These are phyloP conservation scores for Bambusicola thoracicus DNA, from an alignment of 2,113 vertebrate genomes.

Conservation along the genomic window DNA sequence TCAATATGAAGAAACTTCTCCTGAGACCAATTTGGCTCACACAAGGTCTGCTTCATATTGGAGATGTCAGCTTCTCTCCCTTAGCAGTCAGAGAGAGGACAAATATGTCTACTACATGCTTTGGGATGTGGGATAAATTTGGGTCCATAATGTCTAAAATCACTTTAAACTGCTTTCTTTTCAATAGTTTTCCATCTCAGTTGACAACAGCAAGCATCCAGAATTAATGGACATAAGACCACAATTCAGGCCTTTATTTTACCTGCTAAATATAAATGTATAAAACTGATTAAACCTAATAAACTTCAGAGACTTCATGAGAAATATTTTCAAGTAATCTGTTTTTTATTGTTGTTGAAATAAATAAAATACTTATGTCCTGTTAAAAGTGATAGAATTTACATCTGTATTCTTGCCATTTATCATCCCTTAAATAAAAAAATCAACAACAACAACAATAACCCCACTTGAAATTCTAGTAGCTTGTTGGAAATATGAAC, in stretches of 20 bases:
- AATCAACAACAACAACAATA: slow-evolving; percentile 7
- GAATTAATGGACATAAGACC: not conserved
- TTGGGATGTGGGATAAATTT: not conserved
- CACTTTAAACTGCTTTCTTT: not conserved
- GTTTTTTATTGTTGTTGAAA: slow-evolving; percentile 17
- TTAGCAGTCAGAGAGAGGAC: not conserved
- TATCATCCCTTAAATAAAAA: slow-evolving; percentile 39
- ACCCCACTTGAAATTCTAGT: slow-evolving; percentile 1
- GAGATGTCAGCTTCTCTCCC: not conserved
- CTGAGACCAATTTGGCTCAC: not conserved
- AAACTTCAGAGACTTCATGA: not conserved
- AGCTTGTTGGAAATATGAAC: slow-evolving; percentile 48
- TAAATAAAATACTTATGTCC: slow-evolving; percentile 17
- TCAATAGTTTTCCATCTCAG: not conserved
- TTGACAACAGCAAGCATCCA: not conserved
- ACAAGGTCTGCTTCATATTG: not conserved
- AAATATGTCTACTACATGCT: not conserved
- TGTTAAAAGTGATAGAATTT: slow-evolving; percentile 13
- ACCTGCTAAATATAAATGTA: not conserved
- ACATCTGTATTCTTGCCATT: not conserved
- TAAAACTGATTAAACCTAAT: not conserved
- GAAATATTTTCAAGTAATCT: not conserved
- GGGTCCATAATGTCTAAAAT: not conserved
- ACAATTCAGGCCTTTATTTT: not conserved
- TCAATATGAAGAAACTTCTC: not conserved